These are phyloP conservation scores for Saccopteryx bilineata DNA, from an alignment of 2,113 vertebrate species.

Conservation along the genomic window DNA sequence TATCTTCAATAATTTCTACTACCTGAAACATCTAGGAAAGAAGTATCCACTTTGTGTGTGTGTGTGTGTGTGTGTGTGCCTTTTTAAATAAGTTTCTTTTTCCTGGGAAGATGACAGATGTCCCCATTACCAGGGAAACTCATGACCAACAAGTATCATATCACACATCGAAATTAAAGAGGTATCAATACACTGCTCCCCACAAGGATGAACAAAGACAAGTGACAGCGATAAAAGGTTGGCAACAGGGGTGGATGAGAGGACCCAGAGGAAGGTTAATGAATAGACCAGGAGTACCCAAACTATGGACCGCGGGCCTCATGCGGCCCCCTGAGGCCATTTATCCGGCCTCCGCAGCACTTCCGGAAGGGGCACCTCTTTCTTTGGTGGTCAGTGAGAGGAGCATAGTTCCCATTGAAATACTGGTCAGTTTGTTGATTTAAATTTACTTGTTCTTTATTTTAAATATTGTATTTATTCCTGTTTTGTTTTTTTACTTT, in stretches of 20 bases:
- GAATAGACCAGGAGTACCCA: not conserved
- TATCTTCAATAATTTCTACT: not conserved
- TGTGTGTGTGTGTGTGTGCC: not conserved
- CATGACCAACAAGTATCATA: not conserved
- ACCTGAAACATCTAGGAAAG: not conserved
- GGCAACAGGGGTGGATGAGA: not conserved
- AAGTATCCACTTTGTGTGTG: not conserved
- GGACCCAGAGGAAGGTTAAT: not conserved
- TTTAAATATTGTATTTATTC: no score
- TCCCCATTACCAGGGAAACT: conserved; percentile 47
- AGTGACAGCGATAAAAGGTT: not conserved
- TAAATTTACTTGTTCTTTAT: no score
- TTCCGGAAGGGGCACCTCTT: no score
- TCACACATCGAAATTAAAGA: not conserved
- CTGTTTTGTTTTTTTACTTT: no score
- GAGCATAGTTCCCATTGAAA: no score
- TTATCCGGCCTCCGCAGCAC: no score
- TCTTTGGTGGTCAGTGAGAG: no score
- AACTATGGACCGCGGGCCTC: no score
- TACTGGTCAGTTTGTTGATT: no score
- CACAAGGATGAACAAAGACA: conserved; percentile 40
- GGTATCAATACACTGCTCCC: conserved; percentile 5
- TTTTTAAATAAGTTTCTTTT: conserved; percentile 25
- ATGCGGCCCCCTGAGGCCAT: no score
- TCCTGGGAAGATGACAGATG: not conserved